These are phyloP conservation scores for Alca torda DNA, from an alignment of 2,797 vertebrate species.

Conservation along the genomic window DNA sequence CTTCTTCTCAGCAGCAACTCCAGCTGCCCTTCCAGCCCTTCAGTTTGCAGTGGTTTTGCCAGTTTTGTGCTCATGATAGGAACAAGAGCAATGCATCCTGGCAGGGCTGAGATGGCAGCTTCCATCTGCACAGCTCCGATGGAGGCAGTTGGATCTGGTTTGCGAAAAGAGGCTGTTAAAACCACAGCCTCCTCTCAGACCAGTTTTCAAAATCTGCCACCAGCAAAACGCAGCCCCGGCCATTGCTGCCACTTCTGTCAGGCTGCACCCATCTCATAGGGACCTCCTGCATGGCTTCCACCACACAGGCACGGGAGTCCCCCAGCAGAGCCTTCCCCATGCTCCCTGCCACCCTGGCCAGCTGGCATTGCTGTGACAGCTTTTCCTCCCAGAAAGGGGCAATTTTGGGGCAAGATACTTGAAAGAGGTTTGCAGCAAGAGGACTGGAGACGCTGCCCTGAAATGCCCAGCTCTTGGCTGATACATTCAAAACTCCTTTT, in stretches of 20 bases:
- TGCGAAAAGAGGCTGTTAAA: constrained; percentile 22
- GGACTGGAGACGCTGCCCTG: not conserved
- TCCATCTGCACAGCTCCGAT: not conserved
- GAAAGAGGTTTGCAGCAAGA: not conserved
- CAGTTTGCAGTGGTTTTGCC: not conserved
- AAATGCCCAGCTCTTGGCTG: not conserved
- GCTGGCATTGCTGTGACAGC: not conserved
- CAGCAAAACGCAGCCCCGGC: not conserved
- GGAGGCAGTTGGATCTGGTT: not conserved
- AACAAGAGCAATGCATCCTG: not conserved
- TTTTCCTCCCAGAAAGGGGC: not conserved
- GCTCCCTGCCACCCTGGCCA: not conserved
- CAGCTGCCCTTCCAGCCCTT: not conserved
- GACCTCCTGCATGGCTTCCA: not conserved
- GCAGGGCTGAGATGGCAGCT: not conserved
- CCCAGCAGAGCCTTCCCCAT: rapidly evolving
- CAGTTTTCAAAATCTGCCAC: not conserved
- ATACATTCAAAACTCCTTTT: not conserved
- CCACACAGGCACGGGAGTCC: rapidly evolving
- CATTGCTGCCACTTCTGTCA: not conserved
- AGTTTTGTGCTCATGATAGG: not conserved
- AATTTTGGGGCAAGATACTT: not conserved
- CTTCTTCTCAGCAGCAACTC: not conserved
- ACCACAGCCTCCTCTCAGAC: not conserved
- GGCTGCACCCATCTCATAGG: not conserved